Evolutionary conservation across 2,888 invertebrate genomes (phyloP).

Genomic region (Agriopis marginaria): DNA sequence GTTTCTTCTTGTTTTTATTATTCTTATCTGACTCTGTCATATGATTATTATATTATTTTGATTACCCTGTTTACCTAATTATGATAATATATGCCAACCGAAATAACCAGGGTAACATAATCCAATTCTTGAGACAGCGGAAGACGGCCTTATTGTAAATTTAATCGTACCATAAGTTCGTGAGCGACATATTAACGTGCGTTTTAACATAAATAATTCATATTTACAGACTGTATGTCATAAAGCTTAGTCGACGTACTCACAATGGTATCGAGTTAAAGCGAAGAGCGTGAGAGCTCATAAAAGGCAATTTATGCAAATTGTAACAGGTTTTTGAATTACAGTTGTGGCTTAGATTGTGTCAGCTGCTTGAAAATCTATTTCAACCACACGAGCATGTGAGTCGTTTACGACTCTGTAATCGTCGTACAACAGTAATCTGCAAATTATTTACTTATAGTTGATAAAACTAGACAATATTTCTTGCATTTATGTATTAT

Average conservation of each 20-base stretch:
- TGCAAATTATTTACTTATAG: neutral
- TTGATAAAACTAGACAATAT: neutral
- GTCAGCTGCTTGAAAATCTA: conserved; percentile 23
- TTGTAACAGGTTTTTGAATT: conserved; percentile 30
- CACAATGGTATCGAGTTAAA: conserved; percentile 33
- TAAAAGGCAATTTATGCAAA: conserved; percentile 37
- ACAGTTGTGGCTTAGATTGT: conserved; percentile 25
- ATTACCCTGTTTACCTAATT: conserved; percentile 14
- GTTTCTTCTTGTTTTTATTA: too few species aligned
- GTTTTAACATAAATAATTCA: conserved; percentile 34
- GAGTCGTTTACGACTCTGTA: conserved; percentile 5
- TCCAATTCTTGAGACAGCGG: conserved; percentile 14
- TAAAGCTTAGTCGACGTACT: conserved; percentile 28
- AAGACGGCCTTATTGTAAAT: conserved; percentile 23
- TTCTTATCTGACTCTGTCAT: neutral
- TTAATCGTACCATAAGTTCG: conserved; percentile 24
- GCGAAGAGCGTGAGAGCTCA: conserved; percentile 38
- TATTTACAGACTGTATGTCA: conserved; percentile 20
- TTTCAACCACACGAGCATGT: conserved; percentile 2
- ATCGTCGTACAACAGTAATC: neutral
- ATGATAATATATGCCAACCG: conserved; percentile 19
- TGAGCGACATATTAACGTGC: conserved; percentile 33
- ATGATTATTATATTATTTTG: conserved; percentile 1
- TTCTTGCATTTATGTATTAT: neutral
- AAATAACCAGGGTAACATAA: conserved; percentile 4